Base-by-base conservation (phyloP, 2,113 vertebrate species). In the Ptyas mucosa region DNA sequence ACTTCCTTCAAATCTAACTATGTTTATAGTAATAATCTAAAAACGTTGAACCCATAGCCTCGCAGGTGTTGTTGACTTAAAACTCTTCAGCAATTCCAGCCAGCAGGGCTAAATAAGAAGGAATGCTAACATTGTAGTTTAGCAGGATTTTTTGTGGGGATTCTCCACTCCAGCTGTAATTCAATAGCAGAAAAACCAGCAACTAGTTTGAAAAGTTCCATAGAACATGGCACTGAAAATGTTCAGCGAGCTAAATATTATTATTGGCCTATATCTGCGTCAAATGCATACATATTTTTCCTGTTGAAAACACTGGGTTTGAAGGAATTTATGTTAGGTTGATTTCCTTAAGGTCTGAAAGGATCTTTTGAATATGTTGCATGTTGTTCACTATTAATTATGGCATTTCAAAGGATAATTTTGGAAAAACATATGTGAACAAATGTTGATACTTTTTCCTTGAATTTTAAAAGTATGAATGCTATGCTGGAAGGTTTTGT, bases 351-450 rank as follows among this genome's bases (percentile, higher is more conserved):
- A 18, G 14, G 1, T 55, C 46, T 23, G 26, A 91, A 90, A 81
- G 49, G 85, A 55, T 55, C 26, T 49, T 54, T 29, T 15, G 46
- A 75, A 89, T 81, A 49, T 21, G 34, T 20, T 34, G 18, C 0
- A 2, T 34, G 34, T 89, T 4, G n/a, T 55, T 86, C 10, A 34
- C 39, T 12, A 87, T 90, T 58, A 9, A 46, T 29, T 0, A 51
- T 34, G 1, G 43, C 23, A 54, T 52, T 75, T 58, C 88, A 87
- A 69, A 1, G 89, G 58, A 6, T 69, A 0, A 58, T 85, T 43
- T 90, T 51, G 8, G 1, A 43, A 46, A 51, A 46, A 53, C 86
- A 0, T 54, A 5, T 91, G 53, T 87, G 7, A 49, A 53, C 5
- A 43, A 55, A 43, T 34, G 43, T 43, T 57, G 8, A 55, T 88